Percentiles rank a stretch among this genome's conserved stretches.
Conservation (phyloP, 2,113 vertebrate genomes). For the Athene noctua region DNA sequence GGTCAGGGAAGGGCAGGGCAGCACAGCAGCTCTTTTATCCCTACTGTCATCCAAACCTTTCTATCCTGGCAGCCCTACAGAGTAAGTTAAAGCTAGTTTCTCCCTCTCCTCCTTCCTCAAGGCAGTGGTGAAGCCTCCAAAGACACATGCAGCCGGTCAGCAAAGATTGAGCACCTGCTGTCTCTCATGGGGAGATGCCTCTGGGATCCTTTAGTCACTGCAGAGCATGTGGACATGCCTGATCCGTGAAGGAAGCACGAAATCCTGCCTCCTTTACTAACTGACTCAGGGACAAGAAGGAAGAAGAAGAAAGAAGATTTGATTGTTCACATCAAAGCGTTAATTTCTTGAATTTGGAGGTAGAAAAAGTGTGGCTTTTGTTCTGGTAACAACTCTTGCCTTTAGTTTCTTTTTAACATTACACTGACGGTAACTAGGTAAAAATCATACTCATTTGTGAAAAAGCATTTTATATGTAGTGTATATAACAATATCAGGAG, state of each 20-base stretch:
- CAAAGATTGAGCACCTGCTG: background rate
- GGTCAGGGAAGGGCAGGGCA: background rate
- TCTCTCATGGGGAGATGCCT: background rate
- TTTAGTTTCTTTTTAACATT: slow-evolving; percentile 36
- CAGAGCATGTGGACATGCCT: background rate
- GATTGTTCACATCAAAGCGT: background rate
- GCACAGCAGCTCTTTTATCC: background rate
- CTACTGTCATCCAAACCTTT: background rate
- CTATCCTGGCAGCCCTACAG: background rate
- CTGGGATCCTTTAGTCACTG: background rate
- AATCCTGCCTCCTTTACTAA: background rate
- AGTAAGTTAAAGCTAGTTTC: background rate
- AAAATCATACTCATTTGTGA: slow-evolving; percentile 56
- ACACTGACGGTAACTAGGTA: slow-evolving; percentile 5
- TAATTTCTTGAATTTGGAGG: slow-evolving; percentile 23
- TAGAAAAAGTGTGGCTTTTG: slow-evolving; percentile 5
- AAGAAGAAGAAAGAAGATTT: background rate
- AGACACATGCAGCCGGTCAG: fast-evolving
- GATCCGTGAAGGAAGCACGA: fast-evolving
- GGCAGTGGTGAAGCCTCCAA: background rate
- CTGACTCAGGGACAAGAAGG: background rate
- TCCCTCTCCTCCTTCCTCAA: background rate
- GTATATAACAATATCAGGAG: slow-evolving; percentile 38
- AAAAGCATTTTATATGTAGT: slow-evolving; percentile 44
- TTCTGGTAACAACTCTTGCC: background rate